A percentile compares a stretch with the other conserved stretches of the same genome.
Evolutionary conservation across 2,797 vertebrate genomes (phyloP).

Genomic region (Okamejei kenojei): DNA sequence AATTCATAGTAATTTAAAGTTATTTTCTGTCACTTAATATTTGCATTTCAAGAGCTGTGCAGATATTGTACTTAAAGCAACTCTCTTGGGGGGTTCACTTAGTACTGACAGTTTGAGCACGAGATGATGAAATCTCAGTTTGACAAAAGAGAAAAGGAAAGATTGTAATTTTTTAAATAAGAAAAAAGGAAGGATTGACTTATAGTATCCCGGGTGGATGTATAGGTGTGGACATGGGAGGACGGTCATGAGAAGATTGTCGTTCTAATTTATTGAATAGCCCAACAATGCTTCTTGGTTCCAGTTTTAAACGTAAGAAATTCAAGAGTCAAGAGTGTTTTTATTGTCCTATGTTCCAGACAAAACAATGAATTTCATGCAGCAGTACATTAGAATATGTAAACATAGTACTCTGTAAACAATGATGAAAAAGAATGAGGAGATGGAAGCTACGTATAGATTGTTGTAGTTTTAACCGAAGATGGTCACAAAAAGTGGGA

Average conservation of each 20-base stretch:
- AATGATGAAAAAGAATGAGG: neutral
- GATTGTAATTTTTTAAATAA: conserved; percentile 11
- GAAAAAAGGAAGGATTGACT: neutral
- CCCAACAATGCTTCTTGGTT: neutral
- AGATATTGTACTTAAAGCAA: conserved; percentile 54
- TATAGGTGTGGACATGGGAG: neutral
- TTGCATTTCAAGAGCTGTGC: conserved; percentile 56
- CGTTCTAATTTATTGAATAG: neutral
- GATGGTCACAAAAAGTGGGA: no score
- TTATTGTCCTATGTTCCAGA: no score
- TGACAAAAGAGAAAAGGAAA: neutral
- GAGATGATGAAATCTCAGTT: conserved; percentile 43
- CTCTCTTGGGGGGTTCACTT: conserved; percentile 55
- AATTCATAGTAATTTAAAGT: conserved; percentile 68
- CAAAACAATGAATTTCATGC: no score
- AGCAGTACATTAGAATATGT: no score
- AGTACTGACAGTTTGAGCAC: conserved; percentile 50
- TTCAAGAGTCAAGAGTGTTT: neutral
- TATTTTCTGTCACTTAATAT: conserved; percentile 74
- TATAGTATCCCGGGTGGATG: neutral
- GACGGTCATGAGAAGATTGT: neutral
- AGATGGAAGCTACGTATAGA: neutral
- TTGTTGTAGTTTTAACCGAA: neutral
- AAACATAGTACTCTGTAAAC: no score
- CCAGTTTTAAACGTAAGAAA: neutral